A percentile compares a stretch with the other conserved stretches of the same genome.
phyloP scores from a whole-genome alignment of 2,888 invertebrate species.

The Callyntrura sp. region DNA sequence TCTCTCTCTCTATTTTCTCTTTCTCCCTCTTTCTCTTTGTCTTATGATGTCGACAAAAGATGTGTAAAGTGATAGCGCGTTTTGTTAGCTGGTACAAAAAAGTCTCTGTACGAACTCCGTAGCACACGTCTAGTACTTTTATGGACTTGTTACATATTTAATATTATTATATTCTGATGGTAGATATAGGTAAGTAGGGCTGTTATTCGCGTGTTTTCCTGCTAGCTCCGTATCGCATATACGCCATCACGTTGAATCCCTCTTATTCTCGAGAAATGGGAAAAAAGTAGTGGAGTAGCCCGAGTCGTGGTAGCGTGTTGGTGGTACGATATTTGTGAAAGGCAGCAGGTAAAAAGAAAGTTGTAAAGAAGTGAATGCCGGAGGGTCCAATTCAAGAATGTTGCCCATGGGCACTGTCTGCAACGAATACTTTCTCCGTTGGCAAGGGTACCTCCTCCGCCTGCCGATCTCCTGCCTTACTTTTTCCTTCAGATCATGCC shows the following conservation, averaged over 20 bases:
- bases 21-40: conserved; percentile 3
- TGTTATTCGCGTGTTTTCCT: background rate
- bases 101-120: background rate
- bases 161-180: background rate
- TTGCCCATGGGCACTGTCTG: conserved; percentile 82
- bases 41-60: conserved; percentile 52
- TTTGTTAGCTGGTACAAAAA: conserved; percentile 1
- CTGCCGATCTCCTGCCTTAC: background rate
- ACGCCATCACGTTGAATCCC: background rate
- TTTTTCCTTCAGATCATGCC: background rate
- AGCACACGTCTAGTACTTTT: background rate
- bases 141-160: conserved; percentile 6
- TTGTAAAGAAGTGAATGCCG: conserved; percentile 81
- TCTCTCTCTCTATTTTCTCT: conserved; percentile 4
- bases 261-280: background rate
- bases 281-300: conserved; percentile 23
- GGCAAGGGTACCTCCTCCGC: background rate
- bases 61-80: conserved; percentile 35
- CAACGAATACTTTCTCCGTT: conserved; percentile 57
- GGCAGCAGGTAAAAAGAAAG: conserved; percentile 73
- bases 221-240: too few species aligned
- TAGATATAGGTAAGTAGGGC: conserved; percentile 40
- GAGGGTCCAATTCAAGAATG: conserved; percentile 84
- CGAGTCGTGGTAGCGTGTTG: background rate
- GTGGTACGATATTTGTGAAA: conserved; percentile 40